phyloP scores from a whole-genome alignment of 2,113 vertebrate genomes.

The Proterorhinus semilunaris region DNA sequence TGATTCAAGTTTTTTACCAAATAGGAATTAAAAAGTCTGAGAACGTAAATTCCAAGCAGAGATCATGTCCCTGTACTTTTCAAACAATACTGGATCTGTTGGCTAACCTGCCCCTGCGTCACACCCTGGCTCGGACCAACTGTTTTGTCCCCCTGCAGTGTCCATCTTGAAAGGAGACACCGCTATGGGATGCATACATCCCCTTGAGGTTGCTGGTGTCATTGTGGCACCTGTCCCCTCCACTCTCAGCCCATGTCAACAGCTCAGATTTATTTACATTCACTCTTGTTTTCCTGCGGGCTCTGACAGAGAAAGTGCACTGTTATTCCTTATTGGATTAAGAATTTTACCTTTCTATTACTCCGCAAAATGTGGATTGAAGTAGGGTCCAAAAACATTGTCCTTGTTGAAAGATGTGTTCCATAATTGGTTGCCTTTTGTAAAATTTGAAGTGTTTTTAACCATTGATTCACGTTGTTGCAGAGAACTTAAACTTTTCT shows the following conservation, averaged over 20 bases:
- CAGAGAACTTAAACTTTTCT: too few species aligned
- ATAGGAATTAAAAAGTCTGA: too few species aligned
- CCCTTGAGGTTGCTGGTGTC: slow-evolving; percentile 61
- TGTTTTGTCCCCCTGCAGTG: slow-evolving; percentile 47
- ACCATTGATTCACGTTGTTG: too few species aligned
- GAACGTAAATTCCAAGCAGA: background rate
- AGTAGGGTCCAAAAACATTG: background rate
- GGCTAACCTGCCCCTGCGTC: slow-evolving; percentile 24
- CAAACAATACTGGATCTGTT: background rate
- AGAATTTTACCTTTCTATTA: background rate
- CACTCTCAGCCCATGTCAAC: slow-evolving; percentile 58
- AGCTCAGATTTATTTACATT: slow-evolving; percentile 66
- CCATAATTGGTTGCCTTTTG: too few species aligned
- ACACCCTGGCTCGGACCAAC: slow-evolving; percentile 52
- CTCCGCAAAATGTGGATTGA: background rate
- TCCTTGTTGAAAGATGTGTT: too few species aligned
- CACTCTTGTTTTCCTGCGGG: slow-evolving; percentile 46
- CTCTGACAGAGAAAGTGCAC: background rate
- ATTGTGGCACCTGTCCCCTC: slow-evolving; percentile 71
- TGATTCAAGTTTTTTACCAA: too few species aligned
- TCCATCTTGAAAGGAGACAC: slow-evolving; percentile 70
- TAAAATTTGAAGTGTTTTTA: too few species aligned
- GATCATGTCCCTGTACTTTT: background rate
- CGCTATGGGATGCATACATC: slow-evolving; percentile 68
- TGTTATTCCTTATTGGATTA: background rate